These are phyloP conservation scores for Lagopus muta DNA, from an alignment of 2,113 vertebrate genomes.

Conservation along the genomic window DNA sequence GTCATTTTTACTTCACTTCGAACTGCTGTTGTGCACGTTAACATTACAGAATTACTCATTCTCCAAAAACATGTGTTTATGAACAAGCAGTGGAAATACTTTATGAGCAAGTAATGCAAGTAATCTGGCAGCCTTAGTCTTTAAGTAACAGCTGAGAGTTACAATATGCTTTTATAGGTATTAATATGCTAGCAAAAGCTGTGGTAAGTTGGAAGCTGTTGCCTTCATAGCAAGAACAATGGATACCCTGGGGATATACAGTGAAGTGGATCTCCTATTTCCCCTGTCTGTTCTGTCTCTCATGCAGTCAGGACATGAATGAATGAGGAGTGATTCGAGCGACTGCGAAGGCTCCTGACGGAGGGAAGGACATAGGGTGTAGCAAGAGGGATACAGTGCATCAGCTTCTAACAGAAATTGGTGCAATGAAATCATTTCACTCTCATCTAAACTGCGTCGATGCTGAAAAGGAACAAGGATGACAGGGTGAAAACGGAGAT, in stretches of 20 bases:
- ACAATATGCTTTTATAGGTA: neutral
- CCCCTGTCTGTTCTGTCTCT: slow-evolving; percentile 56
- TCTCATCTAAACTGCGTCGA: slow-evolving; percentile 55
- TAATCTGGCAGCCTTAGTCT: slow-evolving; percentile 27
- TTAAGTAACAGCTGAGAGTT: neutral
- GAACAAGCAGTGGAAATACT: neutral
- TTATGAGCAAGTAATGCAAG: slow-evolving; percentile 2
- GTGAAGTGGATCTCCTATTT: slow-evolving; percentile 54
- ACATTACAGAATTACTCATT: neutral
- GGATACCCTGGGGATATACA: slow-evolving; percentile 46
- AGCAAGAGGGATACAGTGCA: slow-evolving; percentile 41
- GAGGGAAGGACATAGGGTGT: slow-evolving; percentile 39
- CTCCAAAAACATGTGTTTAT: neutral
- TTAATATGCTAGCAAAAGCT: slow-evolving; percentile 33
- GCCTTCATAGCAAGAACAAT: slow-evolving; percentile 15
- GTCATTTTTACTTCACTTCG: slow-evolving; percentile 35
- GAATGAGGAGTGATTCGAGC: slow-evolving; percentile 23
- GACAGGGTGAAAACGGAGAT: slow-evolving; percentile 31
- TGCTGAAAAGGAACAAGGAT: slow-evolving; percentile 58
- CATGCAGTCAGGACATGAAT: neutral
- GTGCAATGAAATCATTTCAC: slow-evolving; percentile 56
- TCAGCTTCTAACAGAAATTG: slow-evolving; percentile 68
- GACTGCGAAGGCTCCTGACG: slow-evolving; percentile 41
- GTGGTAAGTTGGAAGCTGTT: neutral
- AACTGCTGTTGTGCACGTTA: neutral